Evolutionary conservation across 2,888 invertebrate species (phyloP).

Genomic region (Horisme vitalbata): DNA sequence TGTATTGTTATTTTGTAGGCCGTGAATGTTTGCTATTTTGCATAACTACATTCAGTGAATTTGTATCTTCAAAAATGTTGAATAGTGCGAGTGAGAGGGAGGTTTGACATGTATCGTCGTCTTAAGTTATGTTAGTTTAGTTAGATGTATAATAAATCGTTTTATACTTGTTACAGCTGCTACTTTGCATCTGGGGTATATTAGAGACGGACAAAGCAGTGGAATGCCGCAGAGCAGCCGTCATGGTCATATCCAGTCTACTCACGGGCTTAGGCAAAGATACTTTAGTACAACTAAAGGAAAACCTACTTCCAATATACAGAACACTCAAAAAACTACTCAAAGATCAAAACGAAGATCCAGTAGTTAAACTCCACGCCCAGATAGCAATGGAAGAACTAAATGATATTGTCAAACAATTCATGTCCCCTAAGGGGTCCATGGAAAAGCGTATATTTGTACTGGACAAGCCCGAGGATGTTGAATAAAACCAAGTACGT

Average conservation of each 20-base stretch:
- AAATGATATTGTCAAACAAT: constrained; percentile 85
- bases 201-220: constrained; percentile 87
- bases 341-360: constrained; percentile 84
- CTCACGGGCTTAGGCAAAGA: constrained; percentile 89
- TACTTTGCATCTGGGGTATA: constrained; percentile 86
- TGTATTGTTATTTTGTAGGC: no score
- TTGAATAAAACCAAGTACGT: constrained; percentile 37
- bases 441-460: constrained; percentile 82
- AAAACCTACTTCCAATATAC: constrained; percentile 87
- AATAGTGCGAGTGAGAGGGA: no score
- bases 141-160: no score
- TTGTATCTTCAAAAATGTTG: no score
- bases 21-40: no score
- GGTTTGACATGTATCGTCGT: no score
- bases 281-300: constrained; percentile 85
- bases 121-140: no score
- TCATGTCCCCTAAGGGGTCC: constrained; percentile 82
- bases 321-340: constrained; percentile 86
- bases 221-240: constrained; percentile 90
- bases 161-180: constrained; percentile 85
- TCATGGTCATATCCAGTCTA: constrained; percentile 88
- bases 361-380: constrained; percentile 87
- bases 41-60: no score
- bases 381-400: constrained; percentile 90
- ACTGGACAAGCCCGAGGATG: constrained; percentile 27